Evolutionary conservation across 2,113 vertebrate species (phyloP), one percentile per base, ranked within the genome.

Genomic region (Phasianus colchicus): DNA sequence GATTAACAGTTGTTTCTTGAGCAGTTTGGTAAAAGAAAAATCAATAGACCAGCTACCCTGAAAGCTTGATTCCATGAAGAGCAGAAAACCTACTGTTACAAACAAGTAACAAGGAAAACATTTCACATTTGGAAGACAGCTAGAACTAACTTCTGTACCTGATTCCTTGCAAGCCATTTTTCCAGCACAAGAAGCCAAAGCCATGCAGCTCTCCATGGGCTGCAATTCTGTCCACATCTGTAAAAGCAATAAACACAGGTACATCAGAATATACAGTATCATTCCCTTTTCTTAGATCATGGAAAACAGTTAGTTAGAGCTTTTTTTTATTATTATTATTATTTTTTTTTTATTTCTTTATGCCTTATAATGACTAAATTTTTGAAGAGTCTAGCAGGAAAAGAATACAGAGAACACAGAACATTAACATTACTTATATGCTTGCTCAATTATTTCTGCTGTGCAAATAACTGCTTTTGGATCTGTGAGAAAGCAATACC

Each of bases 111-210:
- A 27, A 43, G 11, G 13, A 18, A 60, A 17, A 81, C 4, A 43
- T 47, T 71, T 60, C 3, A 1, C 52, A 78, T 22, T 32, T n/a
- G 11, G 9, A 93, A 86, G 19, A 65, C 29, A 57, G 10, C 3
- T n/a, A 63, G 67, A 45, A n/a, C 19, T 58, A 43, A 34, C 22
- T 88, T 89, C 61, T 82, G 89, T 97, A 99, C 99, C 98, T 98
- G 97, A 86, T 98, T 98, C 47, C 96, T 96, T 47, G 97, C 70
- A 71, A 98, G 97, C 98, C 98, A 98, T 91, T 97, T 98, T 92
- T 99, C 98, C 92, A 99, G 95, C 58, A 99, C 97, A 91, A 99
- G 98, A 92, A 99, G 98, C 99, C 99, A 99, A 83, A 99, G 93
- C 99, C 99, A 99, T 12, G 99, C 98, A 90, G 99, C 95, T 96